Evolutionary conservation across 2,797 vertebrate species (phyloP).

Genomic region (Tenualosa ilisha): DNA sequence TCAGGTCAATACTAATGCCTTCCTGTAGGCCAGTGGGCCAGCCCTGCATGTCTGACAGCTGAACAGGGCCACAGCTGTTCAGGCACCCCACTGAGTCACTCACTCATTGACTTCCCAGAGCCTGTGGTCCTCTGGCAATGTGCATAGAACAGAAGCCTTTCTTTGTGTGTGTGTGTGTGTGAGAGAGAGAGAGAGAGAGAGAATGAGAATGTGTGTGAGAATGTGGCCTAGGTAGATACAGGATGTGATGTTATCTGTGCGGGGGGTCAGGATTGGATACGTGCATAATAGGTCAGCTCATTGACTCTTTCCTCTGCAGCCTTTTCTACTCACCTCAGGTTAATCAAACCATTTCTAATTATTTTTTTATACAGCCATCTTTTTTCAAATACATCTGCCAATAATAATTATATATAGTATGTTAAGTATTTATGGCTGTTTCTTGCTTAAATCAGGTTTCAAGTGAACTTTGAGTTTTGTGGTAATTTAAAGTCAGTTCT

Average conservation of each 20-base stretch:
- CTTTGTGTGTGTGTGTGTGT: slow-evolving; percentile 11
- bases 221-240: slow-evolving; percentile 9
- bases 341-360: neutral
- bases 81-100: slow-evolving; percentile 24
- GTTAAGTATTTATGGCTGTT: neutral
- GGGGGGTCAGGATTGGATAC: neutral
- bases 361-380: neutral
- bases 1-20: slow-evolving; percentile 52
- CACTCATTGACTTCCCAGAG: slow-evolving; percentile 28
- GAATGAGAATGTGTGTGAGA: neutral
- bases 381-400: neutral
- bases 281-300: neutral
- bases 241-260: slow-evolving; percentile 32
- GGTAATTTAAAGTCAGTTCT: too few species aligned
- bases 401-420: neutral
- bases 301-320: neutral
- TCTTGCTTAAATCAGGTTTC: too few species aligned
- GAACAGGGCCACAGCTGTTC: slow-evolving; percentile 49
- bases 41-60: slow-evolving; percentile 13
- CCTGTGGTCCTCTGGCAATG: slow-evolving; percentile 34
- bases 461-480: too few species aligned
- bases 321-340: neutral
- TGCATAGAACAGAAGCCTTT: neutral
- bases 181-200: neutral
- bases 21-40: slow-evolving; percentile 37